These are phyloP conservation scores for Gari tellinella DNA, from an alignment of 2,888 invertebrate species.

Conservation along the genomic window DNA sequence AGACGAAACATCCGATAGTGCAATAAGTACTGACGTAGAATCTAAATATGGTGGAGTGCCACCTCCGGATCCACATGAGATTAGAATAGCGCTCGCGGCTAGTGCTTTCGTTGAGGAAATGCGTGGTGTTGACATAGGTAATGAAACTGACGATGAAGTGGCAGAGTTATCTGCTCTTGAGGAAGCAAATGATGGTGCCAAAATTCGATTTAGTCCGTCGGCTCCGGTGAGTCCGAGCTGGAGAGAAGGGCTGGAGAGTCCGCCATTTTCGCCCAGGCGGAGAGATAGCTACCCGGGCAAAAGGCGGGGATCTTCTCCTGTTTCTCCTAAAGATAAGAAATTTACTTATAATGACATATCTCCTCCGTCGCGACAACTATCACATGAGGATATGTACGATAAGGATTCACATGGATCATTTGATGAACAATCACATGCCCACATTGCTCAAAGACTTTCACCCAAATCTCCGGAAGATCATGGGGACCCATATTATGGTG, in stretches of 20 bases:
- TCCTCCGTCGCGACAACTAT: constrained; percentile 73
- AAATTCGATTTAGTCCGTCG: constrained; percentile 69
- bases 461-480: constrained; percentile 76
- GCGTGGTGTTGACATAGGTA: constrained; percentile 63
- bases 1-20: constrained; percentile 71
- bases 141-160: constrained; percentile 63
- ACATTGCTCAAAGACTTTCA: constrained; percentile 68
- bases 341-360: constrained; percentile 80
- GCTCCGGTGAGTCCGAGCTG: constrained; percentile 83
- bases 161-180: constrained; percentile 57
- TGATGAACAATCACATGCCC: constrained; percentile 33
- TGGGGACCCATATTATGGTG: constrained; percentile 61
- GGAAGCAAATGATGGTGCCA: constrained; percentile 46
- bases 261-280: constrained; percentile 79
- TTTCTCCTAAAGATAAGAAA: constrained; percentile 78
- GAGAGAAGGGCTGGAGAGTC: constrained; percentile 80
- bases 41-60: constrained; percentile 54
- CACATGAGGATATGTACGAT: constrained; percentile 67
- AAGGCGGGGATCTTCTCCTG: constrained; percentile 73
- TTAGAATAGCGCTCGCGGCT: constrained; percentile 65
- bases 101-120: constrained; percentile 71
- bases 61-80: constrained; percentile 60
- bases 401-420: constrained; percentile 42
- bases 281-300: constrained; percentile 80
- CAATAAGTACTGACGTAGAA: constrained; percentile 68